Conservation (phyloP, 1,140 invertebrate species). For the Conus betulinus region DNA sequence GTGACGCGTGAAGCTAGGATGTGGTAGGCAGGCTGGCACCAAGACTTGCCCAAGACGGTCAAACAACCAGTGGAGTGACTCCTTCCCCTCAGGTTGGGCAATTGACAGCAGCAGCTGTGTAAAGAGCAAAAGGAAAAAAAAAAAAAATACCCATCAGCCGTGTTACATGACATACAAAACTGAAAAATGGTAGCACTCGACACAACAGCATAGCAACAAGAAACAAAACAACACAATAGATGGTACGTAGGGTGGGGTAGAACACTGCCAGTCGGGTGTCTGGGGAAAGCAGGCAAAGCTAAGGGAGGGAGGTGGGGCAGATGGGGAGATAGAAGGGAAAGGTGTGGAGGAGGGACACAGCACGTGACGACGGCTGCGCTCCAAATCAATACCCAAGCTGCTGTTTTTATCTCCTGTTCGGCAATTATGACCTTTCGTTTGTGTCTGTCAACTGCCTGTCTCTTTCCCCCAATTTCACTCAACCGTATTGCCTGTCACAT, state of each 20-base stretch:
- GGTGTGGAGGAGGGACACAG: neutral
- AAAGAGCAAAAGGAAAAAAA: neutral
- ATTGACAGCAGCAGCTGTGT: neutral
- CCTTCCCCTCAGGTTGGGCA: neutral
- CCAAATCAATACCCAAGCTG: constrained; percentile 34
- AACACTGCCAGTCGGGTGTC: neutral
- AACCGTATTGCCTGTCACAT: neutral
- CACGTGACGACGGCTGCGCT: constrained; percentile 15
- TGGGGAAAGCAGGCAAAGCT: neutral
- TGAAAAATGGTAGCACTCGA: neutral
- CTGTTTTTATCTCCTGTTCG: neutral
- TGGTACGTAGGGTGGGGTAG: neutral
- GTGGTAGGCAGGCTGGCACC: neutral
- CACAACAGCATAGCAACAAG: neutral
- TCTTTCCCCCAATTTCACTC: constrained; percentile 1
- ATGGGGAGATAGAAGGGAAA: neutral
- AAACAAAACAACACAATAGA: neutral
- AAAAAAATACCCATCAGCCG: neutral
- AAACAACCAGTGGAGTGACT: neutral
- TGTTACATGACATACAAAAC: neutral
- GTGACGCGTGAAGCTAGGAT: neutral
- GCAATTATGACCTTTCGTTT: constrained; percentile 19
- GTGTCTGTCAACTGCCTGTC: neutral
- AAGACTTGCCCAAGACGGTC: neutral
- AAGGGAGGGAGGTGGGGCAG: neutral